Evolutionary conservation across 2,113 vertebrate species (phyloP), one percentile per base, ranked within the genome.

Genomic region (Merops nubicus): DNA sequence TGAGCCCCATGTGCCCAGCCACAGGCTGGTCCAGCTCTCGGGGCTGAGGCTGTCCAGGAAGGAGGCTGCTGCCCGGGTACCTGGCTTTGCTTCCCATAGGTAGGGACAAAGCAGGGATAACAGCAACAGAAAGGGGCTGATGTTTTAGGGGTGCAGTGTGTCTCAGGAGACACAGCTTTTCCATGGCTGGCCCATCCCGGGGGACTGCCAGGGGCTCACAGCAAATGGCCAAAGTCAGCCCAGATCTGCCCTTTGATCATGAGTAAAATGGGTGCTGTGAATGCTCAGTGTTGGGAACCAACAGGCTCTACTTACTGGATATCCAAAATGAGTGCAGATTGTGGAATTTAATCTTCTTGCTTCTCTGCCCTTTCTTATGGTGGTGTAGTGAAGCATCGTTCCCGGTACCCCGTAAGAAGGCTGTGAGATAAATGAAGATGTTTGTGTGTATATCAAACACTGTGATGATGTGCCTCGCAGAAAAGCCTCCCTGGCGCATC

Each of bases 121-220:
- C 34, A 34, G 56, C 47, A 42, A 14, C 62, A 84, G 42, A 47
- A 73, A 48, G 36, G 42, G 38, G 15, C n/a, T 59, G 69, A 29
- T 0, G 1, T 38, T 93, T 76, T 3, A 16, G 36, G 45, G 31
- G 36, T 72, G 29, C 57, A 76, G 31, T 13, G 10, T 2, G 7
- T 38, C 57, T 85, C 34, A 10, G 51, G 60, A 67, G 60, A 75
- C 2, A 5, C 7, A 5, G 28, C 17, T 47, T 36, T 48, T 54
- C 28, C 2, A 0, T 38, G 48, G 33, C 33, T 1, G 2, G 28
- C 29, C 50, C 15, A 2, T 40, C 11, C n/a, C 12, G 42, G 34
- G n/a, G n/a, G 16, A 16, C 53, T 42, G 60, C 60, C 0, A 1
- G 12, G 53, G 26, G 8, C 40, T 54, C 43, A 6, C 16, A 19